Conservation (phyloP, 1,140 invertebrate genomes). For the Drosophila trapezifrons region DNA sequence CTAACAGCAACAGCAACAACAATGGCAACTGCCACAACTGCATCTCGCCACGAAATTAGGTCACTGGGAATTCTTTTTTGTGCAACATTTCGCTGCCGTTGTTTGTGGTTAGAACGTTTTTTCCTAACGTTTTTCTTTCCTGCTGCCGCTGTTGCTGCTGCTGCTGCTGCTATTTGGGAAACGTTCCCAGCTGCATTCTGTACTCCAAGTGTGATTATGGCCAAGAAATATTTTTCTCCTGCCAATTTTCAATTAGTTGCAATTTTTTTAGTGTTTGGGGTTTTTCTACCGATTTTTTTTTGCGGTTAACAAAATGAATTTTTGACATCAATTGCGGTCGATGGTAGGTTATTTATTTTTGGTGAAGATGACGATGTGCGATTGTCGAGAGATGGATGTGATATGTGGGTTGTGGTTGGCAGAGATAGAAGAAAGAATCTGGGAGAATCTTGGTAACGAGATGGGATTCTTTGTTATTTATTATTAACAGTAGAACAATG, state of each 20-base stretch:
- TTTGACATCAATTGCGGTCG: constrained; percentile 46
- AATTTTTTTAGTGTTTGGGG: constrained; percentile 30
- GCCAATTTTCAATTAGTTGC: constrained; percentile 53
- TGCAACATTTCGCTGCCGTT: constrained; percentile 54
- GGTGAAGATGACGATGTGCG: constrained; percentile 28
- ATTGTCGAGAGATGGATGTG: constrained; percentile 25
- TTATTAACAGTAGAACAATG: not conserved
- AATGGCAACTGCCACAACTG: constrained; percentile 60
- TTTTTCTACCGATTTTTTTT: constrained; percentile 7
- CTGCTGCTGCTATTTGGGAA: constrained; percentile 47
- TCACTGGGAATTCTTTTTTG: constrained; percentile 77
- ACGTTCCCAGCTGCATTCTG: constrained; percentile 46
- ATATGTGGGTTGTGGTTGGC: constrained; percentile 46
- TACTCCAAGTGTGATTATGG: constrained; percentile 46
- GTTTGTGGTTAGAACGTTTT: constrained; percentile 51
- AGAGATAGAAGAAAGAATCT: constrained; percentile 3
- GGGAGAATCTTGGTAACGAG: not conserved
- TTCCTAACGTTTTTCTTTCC: constrained; percentile 55
- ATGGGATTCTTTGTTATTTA: not conserved
- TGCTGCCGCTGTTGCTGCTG: constrained; percentile 28
- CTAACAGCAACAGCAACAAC: constrained; percentile 67
- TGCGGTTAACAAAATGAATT: constrained; percentile 51
- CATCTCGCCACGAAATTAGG: constrained; percentile 70
- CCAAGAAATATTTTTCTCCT: constrained; percentile 45
- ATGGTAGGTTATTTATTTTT: constrained; percentile 27